Conservation (phyloP, 92 coral and sea anemone species). For the Parazoanthus darwini region DNA sequence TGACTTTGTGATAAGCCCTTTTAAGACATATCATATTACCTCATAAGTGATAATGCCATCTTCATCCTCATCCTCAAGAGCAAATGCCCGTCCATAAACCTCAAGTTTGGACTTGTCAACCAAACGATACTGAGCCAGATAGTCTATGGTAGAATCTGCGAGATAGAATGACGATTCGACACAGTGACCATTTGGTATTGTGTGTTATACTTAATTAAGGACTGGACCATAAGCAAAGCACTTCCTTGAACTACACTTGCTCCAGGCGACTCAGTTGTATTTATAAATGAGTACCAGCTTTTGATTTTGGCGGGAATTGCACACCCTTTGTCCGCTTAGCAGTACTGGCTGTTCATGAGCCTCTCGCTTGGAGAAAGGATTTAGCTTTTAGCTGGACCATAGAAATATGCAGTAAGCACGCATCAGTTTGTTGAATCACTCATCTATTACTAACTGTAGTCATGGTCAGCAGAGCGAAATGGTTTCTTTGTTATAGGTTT, state of each 20-base stretch:
- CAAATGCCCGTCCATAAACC: slow-evolving; percentile 80
- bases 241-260: not conserved
- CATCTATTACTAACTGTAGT: too few relatives aligned
- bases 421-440: too few relatives aligned
- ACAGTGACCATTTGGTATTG: not conserved
- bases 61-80: slow-evolving; percentile 84
- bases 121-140: slow-evolving; percentile 81
- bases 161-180: not conserved
- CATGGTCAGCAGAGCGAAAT: too few relatives aligned
- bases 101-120: slow-evolving; percentile 79
- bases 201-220: not conserved
- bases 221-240: too few relatives aligned
- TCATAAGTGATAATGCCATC: slow-evolving; percentile 73
- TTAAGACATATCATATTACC: slow-evolving; percentile 34
- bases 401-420: too few relatives aligned
- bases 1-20: too few relatives aligned
- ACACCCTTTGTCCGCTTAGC: not conserved
- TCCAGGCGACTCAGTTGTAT: not conserved
- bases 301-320: not conserved
- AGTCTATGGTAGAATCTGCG: slow-evolving; percentile 81
- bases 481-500: too few relatives aligned
- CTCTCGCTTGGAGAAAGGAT: too few relatives aligned
- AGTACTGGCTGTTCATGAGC: too few relatives aligned
- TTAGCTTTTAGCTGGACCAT: too few relatives aligned
- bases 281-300: too few relatives aligned